Percentiles rank a stretch among this genome's conserved stretches.
Conservation (phyloP, 2,888 invertebrate species). For the Fabriciana adippe region DNA sequence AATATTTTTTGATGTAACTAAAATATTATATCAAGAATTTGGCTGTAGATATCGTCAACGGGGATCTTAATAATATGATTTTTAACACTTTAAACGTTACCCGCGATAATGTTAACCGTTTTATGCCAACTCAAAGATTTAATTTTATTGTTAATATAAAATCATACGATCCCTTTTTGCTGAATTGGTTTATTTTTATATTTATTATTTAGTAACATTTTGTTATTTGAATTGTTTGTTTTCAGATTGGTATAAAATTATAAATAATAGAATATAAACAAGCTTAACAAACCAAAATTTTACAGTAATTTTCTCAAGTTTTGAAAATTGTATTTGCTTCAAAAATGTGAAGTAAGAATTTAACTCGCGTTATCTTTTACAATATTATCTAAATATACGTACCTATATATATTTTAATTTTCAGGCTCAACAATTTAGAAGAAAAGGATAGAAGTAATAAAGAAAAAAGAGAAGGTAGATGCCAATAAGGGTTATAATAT, state of each 20-base stretch:
- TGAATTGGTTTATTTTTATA: slow-evolving; percentile 6
- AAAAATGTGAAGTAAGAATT: background rate
- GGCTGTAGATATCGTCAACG: slow-evolving; percentile 37
- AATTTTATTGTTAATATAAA: slow-evolving; percentile 35
- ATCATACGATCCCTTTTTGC: slow-evolving; percentile 26
- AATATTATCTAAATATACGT: too few species aligned
- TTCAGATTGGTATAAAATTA: too few species aligned
- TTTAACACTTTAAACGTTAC: slow-evolving; percentile 35
- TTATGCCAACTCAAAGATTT: slow-evolving; percentile 35
- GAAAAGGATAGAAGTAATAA: too few species aligned
- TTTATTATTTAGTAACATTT: background rate
- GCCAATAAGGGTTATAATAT: too few species aligned
- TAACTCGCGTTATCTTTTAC: background rate
- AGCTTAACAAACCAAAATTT: slow-evolving; percentile 37
- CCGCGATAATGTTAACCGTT: slow-evolving; percentile 33
- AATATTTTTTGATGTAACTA: slow-evolving; percentile 55
- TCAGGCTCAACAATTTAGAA: too few species aligned
- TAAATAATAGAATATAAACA: too few species aligned
- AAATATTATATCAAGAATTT: slow-evolving; percentile 35
- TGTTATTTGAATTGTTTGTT: too few species aligned
- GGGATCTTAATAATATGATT: slow-evolving; percentile 33
- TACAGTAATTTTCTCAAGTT: too few species aligned
- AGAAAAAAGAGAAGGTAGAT: too few species aligned
- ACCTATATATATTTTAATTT: too few species aligned
- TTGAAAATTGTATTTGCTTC: background rate